Percentiles rank a stretch among this genome's conserved stretches.
Conservation (phyloP, 2,113 vertebrate genomes). For the Dolichallabes microphthalmus region DNA sequence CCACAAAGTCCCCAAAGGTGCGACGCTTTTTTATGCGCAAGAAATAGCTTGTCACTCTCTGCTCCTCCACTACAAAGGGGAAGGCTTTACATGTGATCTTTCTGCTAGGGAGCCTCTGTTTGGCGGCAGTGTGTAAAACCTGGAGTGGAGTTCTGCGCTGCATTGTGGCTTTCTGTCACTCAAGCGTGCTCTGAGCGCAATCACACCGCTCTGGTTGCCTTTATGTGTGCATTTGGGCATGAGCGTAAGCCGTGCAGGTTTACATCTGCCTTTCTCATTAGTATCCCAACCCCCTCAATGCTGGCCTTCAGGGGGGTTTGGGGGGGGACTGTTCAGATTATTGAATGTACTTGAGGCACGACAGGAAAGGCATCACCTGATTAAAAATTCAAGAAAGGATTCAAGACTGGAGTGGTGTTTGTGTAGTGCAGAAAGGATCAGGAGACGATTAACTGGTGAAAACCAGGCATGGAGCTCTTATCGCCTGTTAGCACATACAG, state of each 20-base stretch:
- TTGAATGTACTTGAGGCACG: slow-evolving; percentile 48
- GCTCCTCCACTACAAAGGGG: slow-evolving; percentile 86
- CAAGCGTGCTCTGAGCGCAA: slow-evolving; percentile 38
- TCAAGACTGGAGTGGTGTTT: slow-evolving; percentile 28
- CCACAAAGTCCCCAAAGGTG: slow-evolving; percentile 65
- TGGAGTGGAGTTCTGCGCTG: slow-evolving; percentile 73
- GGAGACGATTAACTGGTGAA: slow-evolving; percentile 64
- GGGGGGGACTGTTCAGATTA: slow-evolving; percentile 45
- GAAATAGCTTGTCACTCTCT: slow-evolving; percentile 82
- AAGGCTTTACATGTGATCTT: slow-evolving; percentile 88
- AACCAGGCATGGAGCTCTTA: slow-evolving; percentile 68
- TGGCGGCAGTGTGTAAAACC: slow-evolving; percentile 76
- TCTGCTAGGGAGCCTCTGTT: slow-evolving; percentile 81
- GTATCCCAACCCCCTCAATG: slow-evolving; percentile 30
- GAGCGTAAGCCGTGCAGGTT: slow-evolving; percentile 8
- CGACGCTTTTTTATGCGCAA: slow-evolving; percentile 71
- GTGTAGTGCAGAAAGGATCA: slow-evolving; percentile 57
- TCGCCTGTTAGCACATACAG: slow-evolving; percentile 60
- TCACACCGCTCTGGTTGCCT: slow-evolving; percentile 33
- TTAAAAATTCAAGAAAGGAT: slow-evolving; percentile 38
- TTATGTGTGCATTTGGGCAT: slow-evolving; percentile 17
- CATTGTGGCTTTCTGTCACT: slow-evolving; percentile 46
- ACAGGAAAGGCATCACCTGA: slow-evolving; percentile 38
- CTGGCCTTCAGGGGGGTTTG: neutral
- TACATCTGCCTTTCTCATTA: slow-evolving; percentile 32